Conservation (phyloP, 2,113 vertebrate genomes). For the Phrynosoma blainvillii region DNA sequence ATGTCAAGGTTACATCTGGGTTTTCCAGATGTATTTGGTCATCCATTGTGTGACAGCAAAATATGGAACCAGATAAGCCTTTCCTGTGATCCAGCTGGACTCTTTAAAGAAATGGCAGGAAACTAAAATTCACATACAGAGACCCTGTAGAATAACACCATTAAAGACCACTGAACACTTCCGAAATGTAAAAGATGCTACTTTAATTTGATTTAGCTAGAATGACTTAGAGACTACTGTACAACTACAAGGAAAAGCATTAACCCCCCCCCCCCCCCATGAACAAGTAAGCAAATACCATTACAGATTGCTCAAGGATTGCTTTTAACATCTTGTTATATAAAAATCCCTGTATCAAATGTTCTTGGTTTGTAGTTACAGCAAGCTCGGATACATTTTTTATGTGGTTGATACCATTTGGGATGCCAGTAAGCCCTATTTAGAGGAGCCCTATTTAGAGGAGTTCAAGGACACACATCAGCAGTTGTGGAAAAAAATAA, state of each 20-base stretch:
- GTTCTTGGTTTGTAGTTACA: constrained; percentile 4
- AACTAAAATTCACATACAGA: too few relatives aligned
- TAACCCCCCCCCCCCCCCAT: background rate
- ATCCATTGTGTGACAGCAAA: background rate
- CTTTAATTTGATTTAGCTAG: background rate
- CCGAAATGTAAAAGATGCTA: background rate
- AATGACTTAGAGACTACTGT: background rate
- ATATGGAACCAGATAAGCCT: background rate
- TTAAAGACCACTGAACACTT: background rate
- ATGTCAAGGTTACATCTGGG: background rate
- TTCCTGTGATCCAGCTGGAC: background rate
- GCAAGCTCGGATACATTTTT: background rate
- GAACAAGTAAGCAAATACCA: constrained; percentile 2
- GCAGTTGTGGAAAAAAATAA: background rate
- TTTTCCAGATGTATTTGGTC: background rate
- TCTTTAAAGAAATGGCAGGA: background rate
- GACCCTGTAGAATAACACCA: background rate
- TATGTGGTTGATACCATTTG: background rate
- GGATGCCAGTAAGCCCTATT: background rate
- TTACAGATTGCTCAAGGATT: background rate
- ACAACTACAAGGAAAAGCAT: background rate
- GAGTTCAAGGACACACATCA: background rate
- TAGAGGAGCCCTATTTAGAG: background rate
- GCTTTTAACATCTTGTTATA: constrained; percentile 17
- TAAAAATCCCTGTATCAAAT: constrained; percentile 16